These are phyloP conservation scores for Latrodectus hesperus DNA, from an alignment of 2,888 invertebrate species.

Conservation along the genomic window DNA sequence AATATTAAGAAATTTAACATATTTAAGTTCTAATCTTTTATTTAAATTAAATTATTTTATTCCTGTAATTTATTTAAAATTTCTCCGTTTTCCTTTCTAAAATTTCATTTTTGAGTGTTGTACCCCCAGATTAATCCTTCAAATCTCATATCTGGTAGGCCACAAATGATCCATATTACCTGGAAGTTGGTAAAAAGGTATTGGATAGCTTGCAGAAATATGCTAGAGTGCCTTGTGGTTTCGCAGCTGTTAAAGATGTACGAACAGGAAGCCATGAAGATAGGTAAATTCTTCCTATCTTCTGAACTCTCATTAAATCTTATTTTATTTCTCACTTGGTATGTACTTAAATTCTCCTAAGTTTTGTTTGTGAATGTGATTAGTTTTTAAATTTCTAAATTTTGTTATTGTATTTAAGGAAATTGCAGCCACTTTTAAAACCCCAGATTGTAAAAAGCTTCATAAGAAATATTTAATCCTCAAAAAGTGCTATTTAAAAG, in stretches of 20 bases:
- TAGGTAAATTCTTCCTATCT: constrained; percentile 74
- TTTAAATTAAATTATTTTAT: not conserved
- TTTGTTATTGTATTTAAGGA: no score
- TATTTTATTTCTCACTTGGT: no score
- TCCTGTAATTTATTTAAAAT: not conserved
- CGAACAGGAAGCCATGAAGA: constrained; percentile 93
- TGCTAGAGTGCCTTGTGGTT: constrained; percentile 95
- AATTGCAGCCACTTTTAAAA: no score
- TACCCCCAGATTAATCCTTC: not conserved
- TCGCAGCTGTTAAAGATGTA: constrained; percentile 97
- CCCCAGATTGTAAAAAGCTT: no score
- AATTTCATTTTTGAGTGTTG: not conserved
- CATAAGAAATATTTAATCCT: no score
- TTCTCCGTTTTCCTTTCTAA: not conserved
- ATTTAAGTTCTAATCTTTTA: no score
- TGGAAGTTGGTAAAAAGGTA: constrained; percentile 92
- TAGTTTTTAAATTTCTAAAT: no score
- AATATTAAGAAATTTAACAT: no score
- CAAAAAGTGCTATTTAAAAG: no score
- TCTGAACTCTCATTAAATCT: not conserved
- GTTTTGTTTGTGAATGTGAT: no score
- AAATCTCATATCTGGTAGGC: constrained; percentile 78
- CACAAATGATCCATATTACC: constrained; percentile 95
- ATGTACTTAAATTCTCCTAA: no score
- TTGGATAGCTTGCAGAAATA: constrained; percentile 91